Percentiles rank a stretch among this genome's conserved stretches.
Evolutionary conservation across 1,140 invertebrate species (phyloP).

Genomic region (Copidosoma floridanum): DNA sequence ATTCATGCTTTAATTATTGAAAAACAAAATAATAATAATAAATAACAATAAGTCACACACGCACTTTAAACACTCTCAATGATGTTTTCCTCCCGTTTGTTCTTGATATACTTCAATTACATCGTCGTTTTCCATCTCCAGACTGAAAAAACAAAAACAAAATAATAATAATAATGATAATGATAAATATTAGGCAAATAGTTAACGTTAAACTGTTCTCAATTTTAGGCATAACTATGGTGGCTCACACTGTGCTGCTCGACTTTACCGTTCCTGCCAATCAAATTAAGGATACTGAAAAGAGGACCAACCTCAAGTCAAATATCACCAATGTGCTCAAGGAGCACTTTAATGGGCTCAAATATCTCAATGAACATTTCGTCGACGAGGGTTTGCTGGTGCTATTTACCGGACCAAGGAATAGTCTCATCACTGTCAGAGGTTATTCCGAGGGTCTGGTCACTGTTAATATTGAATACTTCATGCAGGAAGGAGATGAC

Average conservation of each 20-base stretch:
- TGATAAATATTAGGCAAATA: no score
- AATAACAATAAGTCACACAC: no score
- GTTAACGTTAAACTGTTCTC: no score
- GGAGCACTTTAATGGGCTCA: conserved; percentile 68
- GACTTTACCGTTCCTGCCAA: conserved; percentile 76
- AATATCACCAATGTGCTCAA: conserved; percentile 67
- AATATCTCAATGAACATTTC: conserved; percentile 62
- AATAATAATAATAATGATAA: no score
- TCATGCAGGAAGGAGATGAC: conserved; percentile 69
- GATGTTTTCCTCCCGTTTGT: no score
- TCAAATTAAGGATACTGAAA: conserved; percentile 64
- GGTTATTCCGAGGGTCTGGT: conserved; percentile 71
- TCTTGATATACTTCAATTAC: no score
- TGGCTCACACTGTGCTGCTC: conserved; percentile 76
- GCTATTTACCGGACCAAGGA: conserved; percentile 67
- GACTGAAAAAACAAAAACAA: no score
- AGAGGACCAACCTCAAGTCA: conserved; percentile 65
- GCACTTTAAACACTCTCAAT: no score
- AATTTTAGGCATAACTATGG: no score
- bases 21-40: no score
- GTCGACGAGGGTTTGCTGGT: conserved; percentile 67
- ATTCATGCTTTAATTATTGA: no score
- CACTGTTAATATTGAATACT: conserved; percentile 80
- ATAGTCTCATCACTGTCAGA: conserved; percentile 68
- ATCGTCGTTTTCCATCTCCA: no score